Evolutionary conservation across 2,888 invertebrate species (phyloP).

Genomic region (Latrodectus hesperus): DNA sequence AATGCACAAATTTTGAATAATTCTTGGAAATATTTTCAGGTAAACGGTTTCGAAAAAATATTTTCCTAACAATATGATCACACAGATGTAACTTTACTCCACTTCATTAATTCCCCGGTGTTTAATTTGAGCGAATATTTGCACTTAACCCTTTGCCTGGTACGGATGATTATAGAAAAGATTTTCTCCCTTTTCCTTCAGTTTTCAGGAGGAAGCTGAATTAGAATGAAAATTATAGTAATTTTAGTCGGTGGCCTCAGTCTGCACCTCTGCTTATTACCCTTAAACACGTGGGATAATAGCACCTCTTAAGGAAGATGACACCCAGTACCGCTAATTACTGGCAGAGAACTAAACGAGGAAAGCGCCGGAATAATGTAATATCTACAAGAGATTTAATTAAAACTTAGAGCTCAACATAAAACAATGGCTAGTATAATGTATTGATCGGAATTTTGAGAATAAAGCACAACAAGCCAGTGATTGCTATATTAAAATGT

Average conservation of each 20-base stretch:
- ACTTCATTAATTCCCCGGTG: slow-evolving; percentile 9
- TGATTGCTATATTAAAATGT: slow-evolving; percentile 55
- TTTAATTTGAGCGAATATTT: slow-evolving; percentile 41
- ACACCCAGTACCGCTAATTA: slow-evolving; percentile 59
- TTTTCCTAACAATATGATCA: neutral
- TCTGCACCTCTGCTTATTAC: slow-evolving; percentile 50
- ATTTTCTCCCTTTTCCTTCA: slow-evolving; percentile 14
- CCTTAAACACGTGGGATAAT: slow-evolving; percentile 65
- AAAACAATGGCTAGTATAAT: slow-evolving; percentile 56
- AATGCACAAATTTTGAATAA: too few species aligned
- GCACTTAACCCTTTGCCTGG: slow-evolving; percentile 37
- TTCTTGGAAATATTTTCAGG: too few species aligned
- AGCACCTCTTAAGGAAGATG: slow-evolving; percentile 60
- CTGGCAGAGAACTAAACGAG: slow-evolving; percentile 47
- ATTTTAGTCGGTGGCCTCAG: slow-evolving; percentile 38
- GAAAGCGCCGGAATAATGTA: slow-evolving; percentile 57
- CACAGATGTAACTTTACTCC: too few species aligned
- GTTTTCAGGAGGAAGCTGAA: slow-evolving; percentile 27
- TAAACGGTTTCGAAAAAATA: neutral
- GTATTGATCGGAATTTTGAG: slow-evolving; percentile 48
- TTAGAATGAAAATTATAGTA: slow-evolving; percentile 66
- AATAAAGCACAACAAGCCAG: slow-evolving; percentile 49
- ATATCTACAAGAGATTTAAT: slow-evolving; percentile 64
- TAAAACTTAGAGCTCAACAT: slow-evolving; percentile 47
- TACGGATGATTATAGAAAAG: slow-evolving; percentile 47